These are phyloP conservation scores for Gymnoscopelus microlampas DNA, from an alignment of 2,797 vertebrate genomes.

Conservation along the genomic window DNA sequence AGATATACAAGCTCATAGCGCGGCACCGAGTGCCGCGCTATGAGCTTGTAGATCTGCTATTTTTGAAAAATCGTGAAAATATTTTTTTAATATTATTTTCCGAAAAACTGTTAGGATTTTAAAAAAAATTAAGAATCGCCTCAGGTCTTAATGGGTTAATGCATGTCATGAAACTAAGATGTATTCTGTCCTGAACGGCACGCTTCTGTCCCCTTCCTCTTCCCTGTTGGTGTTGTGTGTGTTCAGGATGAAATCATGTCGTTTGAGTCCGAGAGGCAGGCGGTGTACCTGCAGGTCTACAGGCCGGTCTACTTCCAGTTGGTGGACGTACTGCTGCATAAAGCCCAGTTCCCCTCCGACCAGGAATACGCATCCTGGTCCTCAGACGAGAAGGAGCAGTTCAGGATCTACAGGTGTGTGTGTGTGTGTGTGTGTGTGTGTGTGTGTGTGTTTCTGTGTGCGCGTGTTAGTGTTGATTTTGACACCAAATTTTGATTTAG, in stretches of 20 bases:
- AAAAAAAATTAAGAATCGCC: too few species aligned
- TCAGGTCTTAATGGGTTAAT: too few species aligned
- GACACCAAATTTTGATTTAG: background rate
- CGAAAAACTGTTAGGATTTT: too few species aligned
- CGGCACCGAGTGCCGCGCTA: too few species aligned
- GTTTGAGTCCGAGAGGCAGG: constrained; percentile 93
- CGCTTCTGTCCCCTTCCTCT: background rate
- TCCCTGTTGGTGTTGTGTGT: background rate
- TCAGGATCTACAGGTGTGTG: constrained; percentile 95
- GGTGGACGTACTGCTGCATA: constrained; percentile 96
- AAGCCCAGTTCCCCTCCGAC: constrained; percentile 97
- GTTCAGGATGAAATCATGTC: constrained; percentile 95
- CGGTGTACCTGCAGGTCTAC: constrained; percentile 96
- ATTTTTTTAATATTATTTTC: too few species aligned
- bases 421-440: background rate
- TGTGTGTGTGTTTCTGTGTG: too few species aligned
- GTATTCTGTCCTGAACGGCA: constrained; percentile 1
- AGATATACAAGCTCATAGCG: too few species aligned
- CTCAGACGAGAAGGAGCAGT: constrained; percentile 97
- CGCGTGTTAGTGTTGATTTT: too few species aligned
- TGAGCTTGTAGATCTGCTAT: too few species aligned
- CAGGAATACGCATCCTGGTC: constrained; percentile 97
- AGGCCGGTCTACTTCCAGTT: constrained; percentile 97
- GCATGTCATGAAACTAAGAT: too few species aligned
- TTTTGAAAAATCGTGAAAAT: too few species aligned